Conservation (phyloP, 2,888 invertebrate genomes). For the Callimorpha dominula region DNA sequence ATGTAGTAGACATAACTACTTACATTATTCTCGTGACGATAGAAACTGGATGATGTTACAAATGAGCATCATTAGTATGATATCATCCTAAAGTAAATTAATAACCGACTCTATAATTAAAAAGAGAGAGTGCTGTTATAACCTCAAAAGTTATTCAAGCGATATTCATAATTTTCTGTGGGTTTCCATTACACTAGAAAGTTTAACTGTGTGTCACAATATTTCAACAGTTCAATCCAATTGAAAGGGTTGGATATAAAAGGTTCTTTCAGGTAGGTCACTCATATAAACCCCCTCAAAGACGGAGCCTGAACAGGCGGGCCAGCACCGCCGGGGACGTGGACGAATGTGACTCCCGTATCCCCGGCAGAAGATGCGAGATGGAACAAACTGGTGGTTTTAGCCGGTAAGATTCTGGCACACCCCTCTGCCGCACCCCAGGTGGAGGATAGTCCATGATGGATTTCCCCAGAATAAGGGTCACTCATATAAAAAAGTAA, state of each 20-base stretch:
- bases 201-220: conserved; percentile 15
- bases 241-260: neutral
- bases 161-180: conserved; percentile 26
- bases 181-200: conserved; percentile 33
- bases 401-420: too few relatives aligned
- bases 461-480: too few relatives aligned
- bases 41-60: conserved; percentile 14
- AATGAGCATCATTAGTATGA: conserved; percentile 18
- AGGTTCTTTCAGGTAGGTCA: neutral
- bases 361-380: too few relatives aligned
- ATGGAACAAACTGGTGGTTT: too few relatives aligned
- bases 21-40: conserved; percentile 11
- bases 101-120: conserved; percentile 44
- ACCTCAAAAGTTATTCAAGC: conserved; percentile 44
- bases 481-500: neutral
- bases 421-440: too few relatives aligned
- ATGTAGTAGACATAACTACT: conserved; percentile 4
- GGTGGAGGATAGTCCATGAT: too few relatives aligned
- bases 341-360: too few relatives aligned
- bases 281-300: too few relatives aligned
- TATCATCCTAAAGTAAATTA: conserved; percentile 31
- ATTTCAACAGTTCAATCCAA: conserved; percentile 8
- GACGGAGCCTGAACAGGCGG: too few relatives aligned
- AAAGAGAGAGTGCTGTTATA: conserved; percentile 45
- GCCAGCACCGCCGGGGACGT: too few relatives aligned